Evolutionary conservation across 2,113 vertebrate genomes (phyloP).

Genomic region (Laticauda colubrina): DNA sequence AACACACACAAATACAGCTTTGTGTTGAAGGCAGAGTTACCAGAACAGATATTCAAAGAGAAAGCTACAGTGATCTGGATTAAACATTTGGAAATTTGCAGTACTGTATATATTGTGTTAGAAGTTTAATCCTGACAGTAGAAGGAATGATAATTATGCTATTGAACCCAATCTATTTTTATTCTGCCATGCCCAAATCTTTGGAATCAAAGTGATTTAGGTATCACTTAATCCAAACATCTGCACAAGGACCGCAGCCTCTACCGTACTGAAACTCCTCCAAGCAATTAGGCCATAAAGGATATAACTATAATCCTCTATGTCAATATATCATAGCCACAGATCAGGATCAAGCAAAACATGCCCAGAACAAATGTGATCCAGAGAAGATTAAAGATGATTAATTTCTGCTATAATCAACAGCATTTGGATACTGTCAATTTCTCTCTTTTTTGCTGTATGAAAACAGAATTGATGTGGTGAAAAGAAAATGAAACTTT

Average conservation of each 20-base stretch:
- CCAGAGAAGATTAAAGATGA: not conserved
- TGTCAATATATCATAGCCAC: not conserved
- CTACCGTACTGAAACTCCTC: not conserved
- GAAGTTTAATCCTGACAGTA: not conserved
- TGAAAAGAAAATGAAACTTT: not conserved
- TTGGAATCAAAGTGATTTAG: not conserved
- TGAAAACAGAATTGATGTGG: not conserved
- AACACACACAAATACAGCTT: not conserved
- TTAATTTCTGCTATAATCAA: not conserved
- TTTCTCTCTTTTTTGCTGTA: not conserved
- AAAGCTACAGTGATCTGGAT: not conserved
- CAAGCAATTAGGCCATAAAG: not conserved
- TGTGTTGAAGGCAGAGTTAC: not conserved
- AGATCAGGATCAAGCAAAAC: not conserved
- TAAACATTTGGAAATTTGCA: not conserved
- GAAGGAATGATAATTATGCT: conserved; percentile 5
- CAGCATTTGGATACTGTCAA: not conserved
- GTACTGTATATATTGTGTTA: conserved; percentile 18
- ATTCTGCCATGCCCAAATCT: not conserved
- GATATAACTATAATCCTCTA: not conserved
- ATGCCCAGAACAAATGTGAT: not conserved
- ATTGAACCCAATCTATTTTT: not conserved
- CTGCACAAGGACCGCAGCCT: not conserved
- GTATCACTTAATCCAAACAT: not conserved
- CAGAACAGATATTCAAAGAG: not conserved